Conservation (phyloP, 2,113 vertebrate species). For the Nymphicus hollandicus region DNA sequence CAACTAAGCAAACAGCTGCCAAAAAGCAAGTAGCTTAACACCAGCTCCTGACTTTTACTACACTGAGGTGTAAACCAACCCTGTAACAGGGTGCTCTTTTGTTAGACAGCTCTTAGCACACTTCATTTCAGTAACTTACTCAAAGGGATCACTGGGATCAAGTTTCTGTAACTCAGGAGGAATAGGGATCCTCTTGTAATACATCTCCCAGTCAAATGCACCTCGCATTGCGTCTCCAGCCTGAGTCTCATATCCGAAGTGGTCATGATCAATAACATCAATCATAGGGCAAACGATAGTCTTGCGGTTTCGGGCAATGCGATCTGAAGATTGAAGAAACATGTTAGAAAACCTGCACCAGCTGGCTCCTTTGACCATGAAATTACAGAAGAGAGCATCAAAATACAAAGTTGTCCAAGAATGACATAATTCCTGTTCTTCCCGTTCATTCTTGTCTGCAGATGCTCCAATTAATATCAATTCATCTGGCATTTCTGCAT, state of each 20-base stretch:
- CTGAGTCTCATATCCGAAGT: slow-evolving; percentile 95
- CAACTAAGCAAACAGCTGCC: slow-evolving; percentile 20
- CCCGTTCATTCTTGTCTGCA: accelerated
- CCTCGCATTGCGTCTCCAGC: slow-evolving; percentile 96
- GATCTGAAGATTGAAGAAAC: slow-evolving; percentile 78
- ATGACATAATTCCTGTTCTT: background rate
- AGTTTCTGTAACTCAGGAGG: slow-evolving; percentile 86
- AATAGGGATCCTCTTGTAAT: slow-evolving; percentile 97
- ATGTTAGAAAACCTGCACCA: background rate
- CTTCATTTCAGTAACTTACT: slow-evolving; percentile 78
- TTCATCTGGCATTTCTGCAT: background rate
- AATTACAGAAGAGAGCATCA: background rate
- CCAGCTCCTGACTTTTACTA: background rate
- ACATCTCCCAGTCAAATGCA: slow-evolving; percentile 99
- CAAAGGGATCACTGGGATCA: slow-evolving; percentile 93
- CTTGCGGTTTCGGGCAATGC: slow-evolving; percentile 92
- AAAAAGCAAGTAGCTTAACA: slow-evolving; percentile 41
- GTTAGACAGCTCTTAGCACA: background rate
- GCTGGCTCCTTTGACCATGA: background rate
- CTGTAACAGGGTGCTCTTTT: background rate
- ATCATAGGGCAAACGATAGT: slow-evolving; percentile 98
- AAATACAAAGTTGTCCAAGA: background rate
- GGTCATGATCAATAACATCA: slow-evolving; percentile 95
- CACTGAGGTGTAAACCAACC: background rate
- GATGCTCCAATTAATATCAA: background rate